These are phyloP conservation scores for Trematomus loennbergii DNA, from an alignment of 2,113 vertebrate genomes.

Conservation along the genomic window DNA sequence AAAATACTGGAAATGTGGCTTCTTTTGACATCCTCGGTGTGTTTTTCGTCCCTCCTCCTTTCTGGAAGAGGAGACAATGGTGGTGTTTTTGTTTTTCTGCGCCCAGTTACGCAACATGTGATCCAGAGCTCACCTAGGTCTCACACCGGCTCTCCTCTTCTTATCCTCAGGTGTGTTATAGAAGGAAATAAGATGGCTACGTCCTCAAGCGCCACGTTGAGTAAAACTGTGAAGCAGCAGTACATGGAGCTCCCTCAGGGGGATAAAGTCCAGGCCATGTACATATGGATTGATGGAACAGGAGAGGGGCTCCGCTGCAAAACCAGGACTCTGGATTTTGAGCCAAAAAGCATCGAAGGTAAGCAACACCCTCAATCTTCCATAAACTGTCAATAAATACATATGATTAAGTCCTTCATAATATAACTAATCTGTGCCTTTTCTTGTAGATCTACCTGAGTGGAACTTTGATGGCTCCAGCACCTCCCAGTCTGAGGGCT, in stretches of 20 bases:
- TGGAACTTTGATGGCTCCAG: slow-evolving; percentile 99
- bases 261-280: slow-evolving; percentile 95
- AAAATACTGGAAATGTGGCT: slow-evolving; percentile 31
- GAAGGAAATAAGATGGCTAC: slow-evolving; percentile 88
- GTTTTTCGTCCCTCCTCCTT: slow-evolving; percentile 18
- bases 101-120: slow-evolving; percentile 59
- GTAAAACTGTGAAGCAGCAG: slow-evolving; percentile 93
- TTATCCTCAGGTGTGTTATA: slow-evolving; percentile 75
- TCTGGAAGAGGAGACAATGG: slow-evolving; percentile 68
- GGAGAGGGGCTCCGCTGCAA: slow-evolving; percentile 96
- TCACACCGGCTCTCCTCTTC: slow-evolving; percentile 13
- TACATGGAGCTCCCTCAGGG: slow-evolving; percentile 95
- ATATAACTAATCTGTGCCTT: neutral
- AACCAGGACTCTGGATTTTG: slow-evolving; percentile 92
- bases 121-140: slow-evolving; percentile 1
- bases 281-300: slow-evolving; percentile 96
- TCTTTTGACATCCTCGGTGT: slow-evolving; percentile 30
- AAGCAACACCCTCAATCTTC: neutral
- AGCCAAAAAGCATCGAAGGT: slow-evolving; percentile 96
- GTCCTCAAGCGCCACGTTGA: slow-evolving; percentile 91
- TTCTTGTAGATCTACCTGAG: slow-evolving; percentile 90
- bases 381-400: no score
- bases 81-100: slow-evolving; percentile 12
- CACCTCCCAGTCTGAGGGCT: slow-evolving; percentile 95
- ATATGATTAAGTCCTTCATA: rapidly evolving